Conservation (phyloP, 2,797 vertebrate genomes). For the Apogon hyalosoma region DNA sequence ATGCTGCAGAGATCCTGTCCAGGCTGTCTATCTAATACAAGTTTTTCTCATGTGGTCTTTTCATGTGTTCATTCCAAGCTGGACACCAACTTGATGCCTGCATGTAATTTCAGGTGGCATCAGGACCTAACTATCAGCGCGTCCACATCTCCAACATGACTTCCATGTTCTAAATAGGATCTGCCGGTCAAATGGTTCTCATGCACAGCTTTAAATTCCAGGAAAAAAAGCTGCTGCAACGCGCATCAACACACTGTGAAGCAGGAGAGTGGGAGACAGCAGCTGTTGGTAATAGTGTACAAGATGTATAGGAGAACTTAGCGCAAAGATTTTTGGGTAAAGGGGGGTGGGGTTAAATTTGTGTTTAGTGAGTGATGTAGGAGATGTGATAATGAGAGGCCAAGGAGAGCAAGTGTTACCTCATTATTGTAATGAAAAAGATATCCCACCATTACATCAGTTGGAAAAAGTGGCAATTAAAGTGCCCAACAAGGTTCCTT, state of each 20-base stretch:
- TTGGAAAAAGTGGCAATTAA: slow-evolving; percentile 98
- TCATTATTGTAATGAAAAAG: slow-evolving; percentile 99
- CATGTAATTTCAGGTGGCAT: background rate
- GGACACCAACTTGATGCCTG: slow-evolving; percentile 2
- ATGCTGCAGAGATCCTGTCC: slow-evolving; percentile 19
- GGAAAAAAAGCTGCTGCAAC: slow-evolving; percentile 15
- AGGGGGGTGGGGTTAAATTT: slow-evolving; percentile 70
- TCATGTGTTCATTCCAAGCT: background rate
- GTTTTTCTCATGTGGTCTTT: slow-evolving; percentile 1
- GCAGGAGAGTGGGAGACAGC: slow-evolving; percentile 26
- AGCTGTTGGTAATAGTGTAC: slow-evolving; percentile 41
- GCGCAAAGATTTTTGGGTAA: slow-evolving; percentile 3
- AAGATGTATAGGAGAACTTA: slow-evolving; percentile 48
- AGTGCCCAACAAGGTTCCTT: slow-evolving; percentile 90
- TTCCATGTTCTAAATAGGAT: slow-evolving; percentile 3
- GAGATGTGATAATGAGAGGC: slow-evolving; percentile 96
- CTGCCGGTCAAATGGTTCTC: slow-evolving; percentile 12
- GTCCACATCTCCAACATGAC: background rate
- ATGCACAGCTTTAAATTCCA: slow-evolving; percentile 31
- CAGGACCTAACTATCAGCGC: too few relatives aligned
- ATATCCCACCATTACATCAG: slow-evolving; percentile 93
- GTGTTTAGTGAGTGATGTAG: slow-evolving; percentile 92
- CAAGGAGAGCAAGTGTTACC: slow-evolving; percentile 96
- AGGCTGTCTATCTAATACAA: slow-evolving; percentile 1
- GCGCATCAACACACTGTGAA: slow-evolving; percentile 19